Evolutionary conservation across 2,797 vertebrate genomes (phyloP), one percentile per base, ranked within the genome.

Genomic region (Rhinoraja longicauda): DNA sequence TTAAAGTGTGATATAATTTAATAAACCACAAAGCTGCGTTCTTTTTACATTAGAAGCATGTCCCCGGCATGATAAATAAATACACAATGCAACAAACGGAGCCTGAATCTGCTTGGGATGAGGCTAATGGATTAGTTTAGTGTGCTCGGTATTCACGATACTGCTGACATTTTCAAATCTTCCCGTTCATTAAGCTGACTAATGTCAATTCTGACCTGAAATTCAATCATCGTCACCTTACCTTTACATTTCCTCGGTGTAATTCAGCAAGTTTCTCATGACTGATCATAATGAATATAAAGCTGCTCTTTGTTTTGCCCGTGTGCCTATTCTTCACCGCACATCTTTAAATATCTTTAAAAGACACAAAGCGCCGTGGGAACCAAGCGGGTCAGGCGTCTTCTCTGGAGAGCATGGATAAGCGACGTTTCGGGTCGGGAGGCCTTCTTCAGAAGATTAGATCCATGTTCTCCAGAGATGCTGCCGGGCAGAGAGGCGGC

Each of bases 151-250:
- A 67, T 88, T 67, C 84, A 36, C n/a, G 32, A 17, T n/a, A 88
- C 0, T 88, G 84, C 84, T 88, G 84, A 88, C n/a, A 64, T 64
- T 19, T 88, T 36, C 59, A 88, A 88, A 88, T 32, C 59, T 88
- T 88, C n/a, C 84, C 62, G 59, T 88, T 88, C 84, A 88, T 64
- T 88, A 88, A 88, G 84, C 84, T 67, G 59, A 88, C 59, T 88
- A 64, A 88, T 88, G 84, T 88, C 84, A 88, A 88, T 88, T 88
- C 84, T 64, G 84, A 88, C 82, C 82, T 86, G 82, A 32, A 64
- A n/a, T 86, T 86, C 57, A 86, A 62, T 86, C 15, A 15, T 64
- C 17, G 13, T n/a, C 53, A 88, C 59, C 17, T 67, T 64, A 8
- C 59, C 84, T 64, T 88, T 64, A 36, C 15, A 88, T 88, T 67